These are phyloP conservation scores for Galerucella nymphaeae DNA, from an alignment of 2,888 invertebrate species.

Conservation along the genomic window DNA sequence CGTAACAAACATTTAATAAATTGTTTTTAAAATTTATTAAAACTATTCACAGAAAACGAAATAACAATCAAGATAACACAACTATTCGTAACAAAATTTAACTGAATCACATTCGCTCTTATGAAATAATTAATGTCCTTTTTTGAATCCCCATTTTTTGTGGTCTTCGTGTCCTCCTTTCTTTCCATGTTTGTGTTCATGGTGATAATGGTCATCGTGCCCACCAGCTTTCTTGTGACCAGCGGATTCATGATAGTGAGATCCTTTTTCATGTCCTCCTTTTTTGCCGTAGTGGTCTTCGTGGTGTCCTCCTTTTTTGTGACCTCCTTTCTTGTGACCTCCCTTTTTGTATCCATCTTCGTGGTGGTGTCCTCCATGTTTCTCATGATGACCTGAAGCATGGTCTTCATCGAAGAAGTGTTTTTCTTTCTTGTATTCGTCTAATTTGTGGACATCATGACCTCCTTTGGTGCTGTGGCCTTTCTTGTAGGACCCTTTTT, in stretches of 20 bases:
- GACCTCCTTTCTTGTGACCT: conserved; percentile 83
- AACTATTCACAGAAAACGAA: conserved; percentile 42
- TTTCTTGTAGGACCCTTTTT: conserved; percentile 83
- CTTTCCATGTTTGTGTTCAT: conserved; percentile 80
- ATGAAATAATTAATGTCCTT: conserved; percentile 56
- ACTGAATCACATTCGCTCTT: conserved; percentile 38
- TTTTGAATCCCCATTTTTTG: conserved; percentile 79
- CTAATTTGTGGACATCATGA: conserved; percentile 85
- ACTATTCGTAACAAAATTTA: conserved; percentile 40
- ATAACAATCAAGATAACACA: conserved; percentile 43
- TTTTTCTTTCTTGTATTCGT: conserved; percentile 88
- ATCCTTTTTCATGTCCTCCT: conserved; percentile 83
- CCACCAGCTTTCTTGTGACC: conserved; percentile 84
- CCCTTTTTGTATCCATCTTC: conserved; percentile 86
- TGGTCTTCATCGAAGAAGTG: conserved; percentile 89
- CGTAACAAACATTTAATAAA: background rate
- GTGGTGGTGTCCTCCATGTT: conserved; percentile 84
- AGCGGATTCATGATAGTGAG: conserved; percentile 81
- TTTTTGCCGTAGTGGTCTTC: conserved; percentile 84
- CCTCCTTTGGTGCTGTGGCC: conserved; percentile 87
- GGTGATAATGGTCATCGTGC: conserved; percentile 80
- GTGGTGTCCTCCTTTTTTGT: conserved; percentile 80
- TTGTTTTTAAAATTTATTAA: conserved; percentile 33
- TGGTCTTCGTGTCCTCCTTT: conserved; percentile 84
- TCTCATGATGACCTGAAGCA: conserved; percentile 83